These are phyloP conservation scores for Ceratotherium simum DNA, from an alignment of 2,113 vertebrate genomes.

Conservation along the genomic window DNA sequence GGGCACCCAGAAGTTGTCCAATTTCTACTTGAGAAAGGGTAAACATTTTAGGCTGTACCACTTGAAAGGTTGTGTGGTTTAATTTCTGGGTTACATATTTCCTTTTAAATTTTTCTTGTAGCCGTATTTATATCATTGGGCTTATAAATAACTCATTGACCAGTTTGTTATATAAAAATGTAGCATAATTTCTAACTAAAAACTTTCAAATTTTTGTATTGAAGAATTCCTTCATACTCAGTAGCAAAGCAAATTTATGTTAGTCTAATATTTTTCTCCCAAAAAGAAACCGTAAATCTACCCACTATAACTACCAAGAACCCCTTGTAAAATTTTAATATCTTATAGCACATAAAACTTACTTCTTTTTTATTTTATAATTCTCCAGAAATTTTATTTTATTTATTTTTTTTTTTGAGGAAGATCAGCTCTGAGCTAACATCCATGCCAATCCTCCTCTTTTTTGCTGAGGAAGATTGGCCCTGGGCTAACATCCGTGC, in stretches of 20 bases:
- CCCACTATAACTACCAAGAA: not conserved
- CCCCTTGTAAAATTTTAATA: not conserved
- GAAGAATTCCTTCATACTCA: not conserved
- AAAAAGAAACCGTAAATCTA: slow-evolving; percentile 25
- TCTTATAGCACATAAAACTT: not conserved
- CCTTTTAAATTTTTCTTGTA: not conserved
- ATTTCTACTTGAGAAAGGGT: slow-evolving; percentile 92
- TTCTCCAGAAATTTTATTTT: not conserved
- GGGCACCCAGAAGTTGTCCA: slow-evolving; percentile 89
- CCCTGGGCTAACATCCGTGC: too few relatives aligned
- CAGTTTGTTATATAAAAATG: not conserved
- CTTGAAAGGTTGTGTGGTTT: not conserved
- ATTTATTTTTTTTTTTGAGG: too few relatives aligned
- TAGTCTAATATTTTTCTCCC: not conserved
- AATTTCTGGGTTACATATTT: not conserved
- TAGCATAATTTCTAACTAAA: slow-evolving; percentile 39
- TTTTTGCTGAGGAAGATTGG: too few relatives aligned
- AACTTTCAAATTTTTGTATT: not conserved
- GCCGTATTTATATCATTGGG: not conserved
- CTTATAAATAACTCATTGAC: slow-evolving; percentile 9
- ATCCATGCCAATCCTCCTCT: too few relatives aligned
- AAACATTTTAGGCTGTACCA: slow-evolving; percentile 64
- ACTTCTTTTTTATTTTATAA: slow-evolving; percentile 5
- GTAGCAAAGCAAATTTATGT: not conserved
- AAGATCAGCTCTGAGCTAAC: too few relatives aligned